Conservation (phyloP, 2,797 vertebrate species). For the Myiotriccus ornatus region DNA sequence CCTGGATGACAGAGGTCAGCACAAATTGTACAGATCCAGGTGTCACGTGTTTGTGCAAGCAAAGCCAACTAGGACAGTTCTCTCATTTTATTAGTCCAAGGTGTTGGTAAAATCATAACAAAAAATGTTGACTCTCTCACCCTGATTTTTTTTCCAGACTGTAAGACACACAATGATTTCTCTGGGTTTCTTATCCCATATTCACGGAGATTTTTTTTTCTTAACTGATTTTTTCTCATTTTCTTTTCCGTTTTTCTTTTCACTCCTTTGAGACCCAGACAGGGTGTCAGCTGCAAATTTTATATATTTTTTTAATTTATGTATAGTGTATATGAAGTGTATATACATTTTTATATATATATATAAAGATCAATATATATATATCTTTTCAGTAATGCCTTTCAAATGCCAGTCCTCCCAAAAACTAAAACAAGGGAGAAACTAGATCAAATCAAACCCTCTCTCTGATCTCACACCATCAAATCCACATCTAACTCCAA, state of each 20-base stretch:
- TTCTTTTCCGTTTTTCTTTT: background rate
- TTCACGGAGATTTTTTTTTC: background rate
- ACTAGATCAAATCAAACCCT: background rate
- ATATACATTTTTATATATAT: too few relatives aligned
- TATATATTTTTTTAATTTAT: background rate
- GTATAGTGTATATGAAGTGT: background rate
- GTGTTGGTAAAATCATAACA: background rate
- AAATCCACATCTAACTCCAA: background rate
- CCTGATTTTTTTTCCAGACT: background rate
- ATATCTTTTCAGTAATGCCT: background rate
- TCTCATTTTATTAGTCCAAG: background rate
- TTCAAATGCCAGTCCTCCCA: background rate
- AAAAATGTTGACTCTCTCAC: background rate
- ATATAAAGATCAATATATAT: background rate
- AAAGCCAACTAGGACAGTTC: background rate
- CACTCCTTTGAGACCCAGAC: background rate
- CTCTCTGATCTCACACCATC: background rate
- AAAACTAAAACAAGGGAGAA: background rate
- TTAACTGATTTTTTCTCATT: background rate
- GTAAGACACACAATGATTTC: background rate
- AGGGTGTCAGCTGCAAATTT: background rate
- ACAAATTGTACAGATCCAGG: background rate
- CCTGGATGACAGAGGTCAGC: background rate
- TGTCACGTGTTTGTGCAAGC: slow-evolving; percentile 1
- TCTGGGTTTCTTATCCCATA: background rate